Conservation (phyloP, 1,140 invertebrate genomes). For the Maniola jurtina region DNA sequence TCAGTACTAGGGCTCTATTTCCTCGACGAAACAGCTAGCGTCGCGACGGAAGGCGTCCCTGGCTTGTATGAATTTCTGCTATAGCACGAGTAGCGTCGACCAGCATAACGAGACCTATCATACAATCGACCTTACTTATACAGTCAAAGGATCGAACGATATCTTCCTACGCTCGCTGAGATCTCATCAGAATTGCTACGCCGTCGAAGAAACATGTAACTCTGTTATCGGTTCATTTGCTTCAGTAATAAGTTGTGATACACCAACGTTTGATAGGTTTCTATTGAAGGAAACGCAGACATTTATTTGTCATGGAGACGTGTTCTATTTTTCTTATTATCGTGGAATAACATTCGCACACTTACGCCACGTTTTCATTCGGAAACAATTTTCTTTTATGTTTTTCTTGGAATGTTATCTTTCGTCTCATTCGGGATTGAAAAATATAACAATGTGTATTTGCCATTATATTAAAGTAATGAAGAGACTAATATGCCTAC, state of each 20-base stretch:
- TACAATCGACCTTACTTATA: constrained; percentile 20
- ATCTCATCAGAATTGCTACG: constrained; percentile 36
- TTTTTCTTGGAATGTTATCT: constrained; percentile 1
- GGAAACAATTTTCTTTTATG: not conserved
- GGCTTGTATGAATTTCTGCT: constrained; percentile 53
- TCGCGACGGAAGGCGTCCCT: constrained; percentile 35
- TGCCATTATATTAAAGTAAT: not conserved
- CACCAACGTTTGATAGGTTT: constrained; percentile 48
- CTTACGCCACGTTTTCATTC: not conserved
- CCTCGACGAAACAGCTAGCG: constrained; percentile 49
- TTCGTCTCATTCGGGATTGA: not conserved
- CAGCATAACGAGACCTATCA: constrained; percentile 36
- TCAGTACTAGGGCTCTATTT: constrained; percentile 49
- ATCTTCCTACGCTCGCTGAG: constrained; percentile 24
- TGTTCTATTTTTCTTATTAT: constrained; percentile 19
- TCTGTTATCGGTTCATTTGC: constrained; percentile 57
- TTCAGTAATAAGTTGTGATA: constrained; percentile 57
- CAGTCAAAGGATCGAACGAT: constrained; percentile 21
- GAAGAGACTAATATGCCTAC: not conserved
- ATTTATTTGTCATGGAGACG: constrained; percentile 34
- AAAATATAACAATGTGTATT: not conserved
- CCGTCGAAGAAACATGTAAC: constrained; percentile 43
- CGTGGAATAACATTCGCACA: constrained; percentile 4
- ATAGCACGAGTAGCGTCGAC: constrained; percentile 20
- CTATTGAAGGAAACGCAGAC: constrained; percentile 44